Evolutionary conservation across 2,888 invertebrate species (phyloP).

Genomic region (Megalurothrips usitatus): DNA sequence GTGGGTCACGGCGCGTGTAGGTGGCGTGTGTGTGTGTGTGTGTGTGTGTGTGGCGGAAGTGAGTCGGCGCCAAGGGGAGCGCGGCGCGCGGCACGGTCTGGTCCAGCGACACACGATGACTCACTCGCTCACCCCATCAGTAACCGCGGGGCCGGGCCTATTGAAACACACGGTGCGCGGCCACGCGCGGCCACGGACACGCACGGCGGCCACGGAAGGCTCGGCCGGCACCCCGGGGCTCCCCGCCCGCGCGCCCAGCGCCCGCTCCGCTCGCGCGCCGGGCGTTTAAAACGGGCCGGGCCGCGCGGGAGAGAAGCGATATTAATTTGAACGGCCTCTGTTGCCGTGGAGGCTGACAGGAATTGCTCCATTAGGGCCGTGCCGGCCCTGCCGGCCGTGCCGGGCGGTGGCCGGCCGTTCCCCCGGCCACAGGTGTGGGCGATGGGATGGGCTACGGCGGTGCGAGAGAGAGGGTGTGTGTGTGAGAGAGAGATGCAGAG

Average conservation of each 20-base stretch:
- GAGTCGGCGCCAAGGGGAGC: too few relatives aligned
- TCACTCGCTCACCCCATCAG: too few relatives aligned
- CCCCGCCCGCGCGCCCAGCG: neutral
- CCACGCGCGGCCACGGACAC: neutral
- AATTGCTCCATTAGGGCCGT: constrained; percentile 12
- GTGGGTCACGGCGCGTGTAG: too few relatives aligned
- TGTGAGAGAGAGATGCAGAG: too few relatives aligned
- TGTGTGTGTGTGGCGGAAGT: too few relatives aligned
- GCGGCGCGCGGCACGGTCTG: too few relatives aligned
- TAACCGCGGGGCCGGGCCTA: neutral
- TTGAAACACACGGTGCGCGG: neutral
- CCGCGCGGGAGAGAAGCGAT: neutral
- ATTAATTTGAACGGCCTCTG: constrained; percentile 4
- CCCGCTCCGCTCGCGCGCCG: neutral
- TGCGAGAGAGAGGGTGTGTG: too few relatives aligned
- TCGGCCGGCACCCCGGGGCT: neutral
- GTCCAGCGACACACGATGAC: too few relatives aligned
- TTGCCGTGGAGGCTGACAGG: neutral
- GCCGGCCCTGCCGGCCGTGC: neutral
- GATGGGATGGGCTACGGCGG: neutral
- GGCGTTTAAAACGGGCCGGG: too few relatives aligned
- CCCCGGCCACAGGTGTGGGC: neutral
- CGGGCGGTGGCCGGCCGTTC: too few relatives aligned
- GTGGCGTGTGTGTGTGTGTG: too few relatives aligned
- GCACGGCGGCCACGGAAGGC: neutral